A percentile compares a stretch with the other conserved stretches of the same genome.
Conservation (phyloP, 2,797 vertebrate species). For the Xiphophorus birchmanni region DNA sequence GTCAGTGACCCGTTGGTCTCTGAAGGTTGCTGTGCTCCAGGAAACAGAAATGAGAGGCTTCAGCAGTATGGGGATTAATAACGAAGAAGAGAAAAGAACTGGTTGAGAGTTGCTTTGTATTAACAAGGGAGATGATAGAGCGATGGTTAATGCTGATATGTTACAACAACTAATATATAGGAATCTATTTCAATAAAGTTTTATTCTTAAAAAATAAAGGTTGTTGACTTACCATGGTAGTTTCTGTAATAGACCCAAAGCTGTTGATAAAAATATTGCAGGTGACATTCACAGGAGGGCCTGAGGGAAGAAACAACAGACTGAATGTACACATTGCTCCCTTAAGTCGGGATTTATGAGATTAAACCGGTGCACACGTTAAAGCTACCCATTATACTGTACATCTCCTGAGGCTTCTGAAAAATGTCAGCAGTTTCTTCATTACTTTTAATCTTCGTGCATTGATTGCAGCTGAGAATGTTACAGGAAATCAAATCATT, state of each 20-base stretch:
- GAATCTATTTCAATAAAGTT: neutral
- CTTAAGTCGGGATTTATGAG: conserved; percentile 21
- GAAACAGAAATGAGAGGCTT: conserved; percentile 65
- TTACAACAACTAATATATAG: conserved; percentile 4
- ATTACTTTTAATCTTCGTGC: conserved; percentile 11
- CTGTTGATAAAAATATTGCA: conserved; percentile 98
- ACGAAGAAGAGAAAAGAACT: conserved; percentile 10
- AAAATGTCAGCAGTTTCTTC: conserved; percentile 15
- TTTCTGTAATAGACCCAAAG: conserved; percentile 94
- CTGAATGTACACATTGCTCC: conserved; percentile 23
- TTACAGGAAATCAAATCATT: neutral
- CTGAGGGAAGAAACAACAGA: conserved; percentile 72
- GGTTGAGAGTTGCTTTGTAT: neutral
- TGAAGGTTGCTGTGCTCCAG: conserved; percentile 75
- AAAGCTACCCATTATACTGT: conserved; percentile 13
- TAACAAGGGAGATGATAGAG: conserved; percentile 4
- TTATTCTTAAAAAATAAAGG: neutral
- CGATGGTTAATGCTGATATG: neutral
- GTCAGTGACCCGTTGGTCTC: conserved; percentile 77
- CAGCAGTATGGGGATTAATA: conserved; percentile 47
- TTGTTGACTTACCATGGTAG: conserved; percentile 89
- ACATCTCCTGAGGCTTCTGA: conserved; percentile 16
- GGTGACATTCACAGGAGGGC: conserved; percentile 92
- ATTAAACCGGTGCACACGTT: conserved; percentile 6
- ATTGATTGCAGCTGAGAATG: conserved; percentile 12